Evolutionary conservation across 1,140 invertebrate genomes (phyloP), one percentile per base, ranked within the genome.

Genomic region (Nomia melanderi): DNA sequence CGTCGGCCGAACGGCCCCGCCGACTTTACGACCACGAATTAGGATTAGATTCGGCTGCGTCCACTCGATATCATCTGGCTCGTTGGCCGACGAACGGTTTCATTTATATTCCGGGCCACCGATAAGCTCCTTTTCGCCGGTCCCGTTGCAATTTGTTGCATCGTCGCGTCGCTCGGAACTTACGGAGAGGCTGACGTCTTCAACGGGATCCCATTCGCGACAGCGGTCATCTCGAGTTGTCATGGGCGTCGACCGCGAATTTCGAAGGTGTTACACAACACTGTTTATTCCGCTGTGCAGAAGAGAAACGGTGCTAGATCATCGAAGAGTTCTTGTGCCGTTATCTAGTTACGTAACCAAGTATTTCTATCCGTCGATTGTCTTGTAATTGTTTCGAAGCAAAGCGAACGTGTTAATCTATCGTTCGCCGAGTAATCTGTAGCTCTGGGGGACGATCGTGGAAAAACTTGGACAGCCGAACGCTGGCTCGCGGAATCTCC

Each of bases 11-110:
- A 83, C 78, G 74, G 81, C 65, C 83, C 56, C 54, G 70, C 69
- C 73, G 78, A 90, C 72, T 89, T 87, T 88, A 90, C 84, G 85
- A 87, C 81, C 87, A 76, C 83, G 79, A 88, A 88, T 88, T 88
- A 88, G 85, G 86, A 88, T 89, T 85, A 85, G 63, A 78, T 33
- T 29, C 67, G 72, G 17, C 31, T 39, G 29, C 67, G 44, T 50
- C 41, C 29, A 7, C 31, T 41, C 23, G 23, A n/a, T 63, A 74
- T 70, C 67, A 44, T 79, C 65, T 41, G 56, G 44, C 64, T n/a
- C 33, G 20, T 31, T 54, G 73, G 20, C 39, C 50, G 33, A 23
- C 25, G 36, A 44, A 50, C 31, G n/a, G 54, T 67, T 78, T 72
- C 54, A 64, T 80, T 77, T 77, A 36, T 33, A 39, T 36, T 4